Evolutionary conservation across 2,888 invertebrate species (phyloP).

Genomic region (Cheilosia grossa): DNA sequence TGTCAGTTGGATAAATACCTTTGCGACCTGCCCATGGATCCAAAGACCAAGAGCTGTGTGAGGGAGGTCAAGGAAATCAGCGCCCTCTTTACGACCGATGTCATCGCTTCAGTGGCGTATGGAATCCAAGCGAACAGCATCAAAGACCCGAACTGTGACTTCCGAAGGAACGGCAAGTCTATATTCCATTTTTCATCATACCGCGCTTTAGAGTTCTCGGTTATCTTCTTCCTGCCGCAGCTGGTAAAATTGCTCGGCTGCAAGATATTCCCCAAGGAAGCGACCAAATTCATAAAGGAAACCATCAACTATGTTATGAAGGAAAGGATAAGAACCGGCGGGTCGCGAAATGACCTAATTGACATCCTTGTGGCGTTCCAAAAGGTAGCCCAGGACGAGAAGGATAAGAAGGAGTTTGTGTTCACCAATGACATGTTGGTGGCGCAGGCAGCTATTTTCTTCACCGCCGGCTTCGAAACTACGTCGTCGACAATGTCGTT

Average conservation of each 20-base stretch:
- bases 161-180: neutral
- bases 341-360: neutral
- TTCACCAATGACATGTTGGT: neutral
- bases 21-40: neutral
- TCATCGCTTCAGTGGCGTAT: neutral
- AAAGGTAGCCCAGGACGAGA: neutral
- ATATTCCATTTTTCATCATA: neutral
- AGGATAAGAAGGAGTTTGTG: neutral
- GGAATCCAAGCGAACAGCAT: neutral
- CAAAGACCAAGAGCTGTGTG: neutral
- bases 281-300: constrained; percentile 77
- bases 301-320: neutral
- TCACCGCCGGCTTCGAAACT: neutral
- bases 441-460: neutral
- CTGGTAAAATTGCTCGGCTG: constrained; percentile 77
- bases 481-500: neutral
- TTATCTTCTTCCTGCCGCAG: constrained; percentile 80
- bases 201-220: neutral
- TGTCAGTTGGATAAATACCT: neutral
- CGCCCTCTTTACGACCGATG: neutral
- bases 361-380: neutral
- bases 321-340: neutral
- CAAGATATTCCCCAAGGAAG: constrained; percentile 79
- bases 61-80: neutral
- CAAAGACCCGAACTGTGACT: neutral